Evolutionary conservation across 2,797 vertebrate genomes (phyloP).

Genomic region (Caiman crocodilus): DNA sequence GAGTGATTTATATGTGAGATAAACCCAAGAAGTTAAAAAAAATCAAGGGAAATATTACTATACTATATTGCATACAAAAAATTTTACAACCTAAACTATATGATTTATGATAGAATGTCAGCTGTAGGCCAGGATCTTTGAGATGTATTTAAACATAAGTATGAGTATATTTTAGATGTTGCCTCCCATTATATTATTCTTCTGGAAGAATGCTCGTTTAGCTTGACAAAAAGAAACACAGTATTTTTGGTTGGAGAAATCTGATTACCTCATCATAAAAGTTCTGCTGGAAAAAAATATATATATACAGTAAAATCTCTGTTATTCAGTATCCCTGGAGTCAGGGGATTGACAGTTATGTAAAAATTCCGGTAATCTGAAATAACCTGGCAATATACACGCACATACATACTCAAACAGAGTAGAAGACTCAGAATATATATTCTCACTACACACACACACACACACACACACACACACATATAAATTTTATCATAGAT

Average conservation of each 20-base stretch:
- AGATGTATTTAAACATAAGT: neutral
- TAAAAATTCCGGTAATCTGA: too few species aligned
- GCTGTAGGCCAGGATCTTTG: neutral
- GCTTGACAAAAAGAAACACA: neutral
- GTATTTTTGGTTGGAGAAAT: neutral
- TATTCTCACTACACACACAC: too few species aligned
- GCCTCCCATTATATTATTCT: neutral
- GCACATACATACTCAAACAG: too few species aligned
- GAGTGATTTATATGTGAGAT: neutral
- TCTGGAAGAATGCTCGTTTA: neutral
- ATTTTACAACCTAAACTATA: neutral
- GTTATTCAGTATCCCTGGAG: too few species aligned
- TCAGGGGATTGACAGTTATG: too few species aligned
- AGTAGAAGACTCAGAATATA: too few species aligned
- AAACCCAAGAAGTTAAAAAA: neutral
- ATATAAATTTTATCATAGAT: too few species aligned
- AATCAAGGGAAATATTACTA: neutral
- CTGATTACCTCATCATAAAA: neutral
- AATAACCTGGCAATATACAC: too few species aligned
- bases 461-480: too few species aligned
- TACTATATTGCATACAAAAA: neutral
- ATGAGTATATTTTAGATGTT: neutral
- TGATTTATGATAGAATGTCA: neutral
- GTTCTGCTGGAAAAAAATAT: neutral
- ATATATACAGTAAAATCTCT: too few species aligned